A percentile compares a stretch with the other conserved stretches of the same genome.
Evolutionary conservation across 1,140 invertebrate genomes (phyloP).

Genomic region (Adelges cooleyi): DNA sequence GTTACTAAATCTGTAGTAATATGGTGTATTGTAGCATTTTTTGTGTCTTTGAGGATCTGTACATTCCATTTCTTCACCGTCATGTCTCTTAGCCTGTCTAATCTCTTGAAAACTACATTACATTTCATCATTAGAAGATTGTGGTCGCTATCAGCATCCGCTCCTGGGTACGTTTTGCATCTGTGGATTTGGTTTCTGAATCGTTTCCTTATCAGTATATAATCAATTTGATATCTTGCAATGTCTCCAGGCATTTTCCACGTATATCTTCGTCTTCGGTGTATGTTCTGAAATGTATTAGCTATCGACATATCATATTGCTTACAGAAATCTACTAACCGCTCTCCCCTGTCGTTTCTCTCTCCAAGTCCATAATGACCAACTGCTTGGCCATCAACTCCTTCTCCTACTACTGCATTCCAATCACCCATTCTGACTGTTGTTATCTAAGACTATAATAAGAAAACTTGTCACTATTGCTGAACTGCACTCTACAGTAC

Average conservation of each 20-base stretch:
- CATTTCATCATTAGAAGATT: conserved; percentile 33
- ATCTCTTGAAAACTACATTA: conserved; percentile 13
- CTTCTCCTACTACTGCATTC: conserved; percentile 33
- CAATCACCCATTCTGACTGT: conserved; percentile 33
- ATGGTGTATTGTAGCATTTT: too few species aligned
- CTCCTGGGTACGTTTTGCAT: conserved; percentile 33
- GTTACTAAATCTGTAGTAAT: too few species aligned
- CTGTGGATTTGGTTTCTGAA: too few species aligned
- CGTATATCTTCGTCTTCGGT: conserved; percentile 35
- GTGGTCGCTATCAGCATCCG: conserved; percentile 34
- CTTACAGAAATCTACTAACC: conserved; percentile 11
- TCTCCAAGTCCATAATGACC: conserved; percentile 5
- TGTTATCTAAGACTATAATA: too few species aligned
- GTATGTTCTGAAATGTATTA: conserved; percentile 36
- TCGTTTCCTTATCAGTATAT: conserved; percentile 35
- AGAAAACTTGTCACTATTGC: too few species aligned
- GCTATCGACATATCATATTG: too few species aligned
- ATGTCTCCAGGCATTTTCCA: conserved; percentile 37
- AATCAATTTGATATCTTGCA: conserved; percentile 38
- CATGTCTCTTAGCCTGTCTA: not conserved
- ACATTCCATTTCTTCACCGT: too few species aligned
- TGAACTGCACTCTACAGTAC: too few species aligned
- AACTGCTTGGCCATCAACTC: conserved; percentile 5
- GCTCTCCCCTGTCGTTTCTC: not conserved
- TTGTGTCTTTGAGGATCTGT: too few species aligned